Conservation (phyloP, 2,888 invertebrate species). For the Geotrupes spiniger region DNA sequence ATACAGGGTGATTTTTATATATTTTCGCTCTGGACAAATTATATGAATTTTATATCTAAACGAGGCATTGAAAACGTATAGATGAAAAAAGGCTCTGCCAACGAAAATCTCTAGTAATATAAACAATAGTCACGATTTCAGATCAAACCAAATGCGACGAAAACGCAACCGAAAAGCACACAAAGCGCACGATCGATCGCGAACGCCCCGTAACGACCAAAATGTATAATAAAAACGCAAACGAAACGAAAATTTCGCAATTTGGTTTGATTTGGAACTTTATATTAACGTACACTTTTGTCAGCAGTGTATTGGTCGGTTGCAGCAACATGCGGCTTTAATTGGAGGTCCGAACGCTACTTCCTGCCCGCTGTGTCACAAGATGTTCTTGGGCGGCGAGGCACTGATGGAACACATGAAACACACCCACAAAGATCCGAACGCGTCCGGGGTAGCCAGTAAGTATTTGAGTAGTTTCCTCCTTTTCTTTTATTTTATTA, state of each 20-base stretch:
- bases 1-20: no score
- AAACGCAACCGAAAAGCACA: conserved; percentile 12
- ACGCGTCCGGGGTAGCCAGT: conserved; percentile 85
- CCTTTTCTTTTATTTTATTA: conserved; percentile 1
- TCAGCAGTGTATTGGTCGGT: conserved; percentile 92
- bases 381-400: conserved; percentile 89
- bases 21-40: no score
- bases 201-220: conserved; percentile 2
- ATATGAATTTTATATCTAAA: no score
- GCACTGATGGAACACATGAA: conserved; percentile 96
- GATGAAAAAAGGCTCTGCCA: no score
- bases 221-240: no score
- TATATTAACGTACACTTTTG: conserved; percentile 37
- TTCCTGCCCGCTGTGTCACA: conserved; percentile 91
- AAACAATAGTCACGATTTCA: conserved; percentile 21
- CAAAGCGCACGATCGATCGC: background rate
- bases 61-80: no score
- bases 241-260: no score
- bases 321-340: conserved; percentile 93
- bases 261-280: conserved; percentile 11
- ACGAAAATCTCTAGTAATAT: background rate
- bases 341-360: conserved; percentile 90
- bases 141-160: conserved; percentile 29
- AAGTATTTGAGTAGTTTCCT: conserved; percentile 55
- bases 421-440: conserved; percentile 90